Conservation (phyloP, 2,888 invertebrate genomes). For the Prosopocoilus inquinatus region DNA sequence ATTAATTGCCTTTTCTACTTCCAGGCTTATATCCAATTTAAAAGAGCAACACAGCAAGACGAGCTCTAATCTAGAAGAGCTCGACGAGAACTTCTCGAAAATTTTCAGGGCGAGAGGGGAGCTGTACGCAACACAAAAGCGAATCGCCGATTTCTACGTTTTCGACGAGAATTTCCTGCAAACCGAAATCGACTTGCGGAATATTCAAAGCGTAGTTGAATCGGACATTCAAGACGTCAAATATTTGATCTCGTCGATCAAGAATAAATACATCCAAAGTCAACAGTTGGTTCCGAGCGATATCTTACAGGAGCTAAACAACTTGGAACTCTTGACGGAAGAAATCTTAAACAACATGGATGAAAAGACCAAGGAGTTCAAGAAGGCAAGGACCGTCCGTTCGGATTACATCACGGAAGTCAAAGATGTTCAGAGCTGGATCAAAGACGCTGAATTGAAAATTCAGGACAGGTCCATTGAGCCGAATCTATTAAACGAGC, state of each 20-base stretch:
- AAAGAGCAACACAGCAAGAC: constrained; percentile 74
- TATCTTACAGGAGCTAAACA: constrained; percentile 76
- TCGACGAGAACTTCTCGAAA: constrained; percentile 69
- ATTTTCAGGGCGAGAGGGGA: constrained; percentile 68
- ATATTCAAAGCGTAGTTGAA: constrained; percentile 59
- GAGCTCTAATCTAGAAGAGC: constrained; percentile 71
- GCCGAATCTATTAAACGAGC: constrained; percentile 74
- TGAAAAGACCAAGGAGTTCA: constrained; percentile 83
- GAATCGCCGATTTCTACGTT: constrained; percentile 71
- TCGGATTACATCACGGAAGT: constrained; percentile 78
- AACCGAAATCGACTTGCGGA: constrained; percentile 60
- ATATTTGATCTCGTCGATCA: constrained; percentile 59
- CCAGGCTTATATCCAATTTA: constrained; percentile 78
- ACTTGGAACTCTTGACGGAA: constrained; percentile 79
- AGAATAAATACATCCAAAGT: constrained; percentile 61
- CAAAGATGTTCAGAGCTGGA: constrained; percentile 80
- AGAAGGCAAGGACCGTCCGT: constrained; percentile 78
- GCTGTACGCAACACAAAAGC: constrained; percentile 65
- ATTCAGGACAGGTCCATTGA: constrained; percentile 78
- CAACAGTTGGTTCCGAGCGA: constrained; percentile 70
- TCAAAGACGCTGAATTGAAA: constrained; percentile 78
- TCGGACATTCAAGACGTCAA: constrained; percentile 59
- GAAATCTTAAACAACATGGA: constrained; percentile 78
- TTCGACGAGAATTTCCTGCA: constrained; percentile 71
- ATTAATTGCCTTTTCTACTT: constrained; percentile 28